phyloP scores from a whole-genome alignment of 2,888 invertebrate genomes.

The Slavum lentiscoides region DNA sequence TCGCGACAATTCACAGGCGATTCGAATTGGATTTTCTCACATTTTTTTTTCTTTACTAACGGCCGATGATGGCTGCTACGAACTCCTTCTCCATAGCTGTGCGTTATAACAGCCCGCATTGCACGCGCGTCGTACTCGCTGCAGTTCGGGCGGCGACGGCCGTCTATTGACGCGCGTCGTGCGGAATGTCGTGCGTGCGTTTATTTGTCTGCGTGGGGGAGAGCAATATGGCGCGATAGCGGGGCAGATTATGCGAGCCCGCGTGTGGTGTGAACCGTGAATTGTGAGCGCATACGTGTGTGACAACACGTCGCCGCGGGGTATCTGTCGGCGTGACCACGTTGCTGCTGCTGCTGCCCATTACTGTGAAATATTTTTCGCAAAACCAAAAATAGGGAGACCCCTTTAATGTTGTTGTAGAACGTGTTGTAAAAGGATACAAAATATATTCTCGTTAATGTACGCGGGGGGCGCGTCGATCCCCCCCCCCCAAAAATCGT shows the following conservation, averaged over 20 bases:
- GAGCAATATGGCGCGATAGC: constrained; percentile 41
- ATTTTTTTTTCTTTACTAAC: too few species aligned
- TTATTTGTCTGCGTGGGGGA: background rate
- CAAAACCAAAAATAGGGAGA: background rate
- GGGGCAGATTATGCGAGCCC: background rate
- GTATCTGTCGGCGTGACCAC: background rate
- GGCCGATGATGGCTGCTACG: too few species aligned
- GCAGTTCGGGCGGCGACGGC: background rate
- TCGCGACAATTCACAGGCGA: too few species aligned
- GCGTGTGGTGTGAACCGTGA: background rate
- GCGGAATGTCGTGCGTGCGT: background rate
- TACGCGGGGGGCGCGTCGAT: background rate
- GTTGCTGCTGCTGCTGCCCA: background rate
- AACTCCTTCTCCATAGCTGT: too few species aligned
- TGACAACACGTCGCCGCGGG: constrained; percentile 14
- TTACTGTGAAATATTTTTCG: background rate
- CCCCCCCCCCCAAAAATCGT: too few species aligned
- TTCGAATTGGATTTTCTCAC: too few species aligned
- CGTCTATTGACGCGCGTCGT: background rate
- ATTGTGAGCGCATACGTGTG: background rate
- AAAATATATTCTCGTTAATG: background rate
- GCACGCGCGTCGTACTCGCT: background rate
- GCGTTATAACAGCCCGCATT: background rate
- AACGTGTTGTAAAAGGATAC: background rate
- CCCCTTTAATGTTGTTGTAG: too few species aligned